phyloP scores from a whole-genome alignment of 2,797 vertebrate genomes.

The Nasua narica region DNA sequence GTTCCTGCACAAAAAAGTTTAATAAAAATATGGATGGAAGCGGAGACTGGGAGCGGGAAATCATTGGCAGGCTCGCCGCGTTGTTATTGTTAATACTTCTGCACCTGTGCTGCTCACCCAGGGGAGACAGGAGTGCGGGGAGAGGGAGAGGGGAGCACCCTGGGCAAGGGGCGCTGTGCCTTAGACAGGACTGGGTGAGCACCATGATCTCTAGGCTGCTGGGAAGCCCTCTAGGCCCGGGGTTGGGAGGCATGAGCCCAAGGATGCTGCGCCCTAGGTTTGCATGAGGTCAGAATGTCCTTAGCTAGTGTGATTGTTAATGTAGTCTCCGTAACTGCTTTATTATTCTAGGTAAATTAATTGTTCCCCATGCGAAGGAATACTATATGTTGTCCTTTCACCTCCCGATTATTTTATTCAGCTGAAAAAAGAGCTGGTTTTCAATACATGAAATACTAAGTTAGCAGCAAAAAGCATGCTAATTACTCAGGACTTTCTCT shows the following conservation, averaged over 20 bases:
- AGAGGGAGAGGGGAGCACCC: not conserved
- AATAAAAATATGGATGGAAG: conserved; percentile 72
- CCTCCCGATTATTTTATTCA: not conserved
- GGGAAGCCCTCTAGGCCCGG: not conserved
- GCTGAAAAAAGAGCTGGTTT: not conserved
- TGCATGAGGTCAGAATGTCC: not conserved
- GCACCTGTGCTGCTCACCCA: not conserved
- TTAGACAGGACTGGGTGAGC: not conserved
- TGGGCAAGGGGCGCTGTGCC: not conserved
- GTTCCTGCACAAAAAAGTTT: conserved; percentile 58
- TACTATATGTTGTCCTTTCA: not conserved
- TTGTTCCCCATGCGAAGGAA: not conserved
- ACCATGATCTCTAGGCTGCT: not conserved
- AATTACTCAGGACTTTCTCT: conserved; percentile 15
- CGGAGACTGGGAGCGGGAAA: not conserved
- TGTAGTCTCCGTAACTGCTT: not conserved
- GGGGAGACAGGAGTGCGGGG: too few species aligned
- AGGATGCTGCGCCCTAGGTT: not conserved
- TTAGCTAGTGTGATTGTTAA: not conserved
- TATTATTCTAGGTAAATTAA: not conserved
- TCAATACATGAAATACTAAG: not conserved
- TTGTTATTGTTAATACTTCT: not conserved
- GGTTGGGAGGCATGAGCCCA: not conserved
- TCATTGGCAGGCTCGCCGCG: not conserved
- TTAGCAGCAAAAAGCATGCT: not conserved